Base-by-base conservation (phyloP, 2,888 invertebrate genomes). In the Pollenia griseotomentosa region DNA sequence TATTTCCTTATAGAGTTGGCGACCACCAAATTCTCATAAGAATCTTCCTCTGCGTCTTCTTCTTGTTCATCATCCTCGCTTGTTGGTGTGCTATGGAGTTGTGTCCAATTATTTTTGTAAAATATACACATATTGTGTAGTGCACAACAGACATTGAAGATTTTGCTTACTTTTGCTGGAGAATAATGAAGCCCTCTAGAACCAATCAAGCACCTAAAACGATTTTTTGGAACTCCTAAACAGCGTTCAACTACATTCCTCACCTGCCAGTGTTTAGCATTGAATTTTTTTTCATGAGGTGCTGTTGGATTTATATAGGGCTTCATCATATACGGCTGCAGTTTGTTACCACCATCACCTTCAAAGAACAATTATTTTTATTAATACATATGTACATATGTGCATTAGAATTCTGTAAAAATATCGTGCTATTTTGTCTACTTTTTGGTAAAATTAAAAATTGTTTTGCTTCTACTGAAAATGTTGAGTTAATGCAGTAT, bases 301-400 rank as follows among this genome's bases (percentile, higher is more conserved):
- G 42, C 40, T 5, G 46, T 48, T n/a, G n/a, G n/a, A n/a, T n/a
- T n/a, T n/a, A n/a, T n/a, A n/a, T n/a, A n/a, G n/a, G n/a, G n/a
- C n/a, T 16, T 66, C 23, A 66, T 66, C 23, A 48, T 12, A 66
- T 48, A 48, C 6, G 48, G 66, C 46, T 48, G 19, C 12, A 66
- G 12, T 48, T 66, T 23, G 23, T 23, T n/a, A n/a, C n/a, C n/a
- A n/a, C n/a, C n/a, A n/a, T n/a, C n/a, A n/a, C n/a, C n/a, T n/a
- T n/a, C n/a, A n/a, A n/a, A n/a, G n/a, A n/a, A n/a, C n/a, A n/a
- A n/a, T n/a, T n/a, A n/a, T n/a, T n/a, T n/a, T n/a, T n/a, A n/a
- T n/a, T n/a, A n/a, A n/a, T n/a, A n/a, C n/a, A n/a, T n/a, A n/a
- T n/a, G n/a, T n/a, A n/a, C n/a, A n/a, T n/a, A n/a, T n/a, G n/a